Base-by-base conservation (phyloP, 2,888 invertebrate genomes). In the Oscheius sp. region DNA sequence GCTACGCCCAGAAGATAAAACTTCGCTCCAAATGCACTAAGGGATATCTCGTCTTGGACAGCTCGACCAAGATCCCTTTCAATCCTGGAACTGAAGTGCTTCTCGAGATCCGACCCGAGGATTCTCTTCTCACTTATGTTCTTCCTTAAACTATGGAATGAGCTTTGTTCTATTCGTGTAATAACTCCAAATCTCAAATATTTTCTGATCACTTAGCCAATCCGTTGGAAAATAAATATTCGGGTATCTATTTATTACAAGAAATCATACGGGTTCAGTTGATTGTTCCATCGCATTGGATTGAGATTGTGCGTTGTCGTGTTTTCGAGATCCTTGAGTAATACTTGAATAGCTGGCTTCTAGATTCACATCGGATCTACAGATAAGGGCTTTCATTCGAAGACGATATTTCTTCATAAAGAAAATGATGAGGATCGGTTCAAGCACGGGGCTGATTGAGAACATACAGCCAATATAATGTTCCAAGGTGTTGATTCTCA, bases 1-100 rank as follows among this genome's bases (percentile, higher is more conserved):
- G 85, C 8, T 83, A 81, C 55, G 83, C 84, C 20, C 48, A 72
- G 23, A 79, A 79, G 55, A 90, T 96, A 63, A 91, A 91, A 58
- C 91, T 96, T n/a, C 74, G 91, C 85, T 96, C 96, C 1, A 91
- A 93, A 72, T 97, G 97, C 89, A 92, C 92, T 83, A 93, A 95
- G 88, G 95, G 75, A 39, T 78, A 67, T 93, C 15, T 92, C 92
- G 86, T 97, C 0, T 91, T 98, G 25, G 98, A 98, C 87, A 97
- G 98, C 29, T 94, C 95, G 74, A 92, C 95, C 17, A 93, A 93
- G 0, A 94, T 93, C 86, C 91, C 92, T 0, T 98, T 97, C 88
- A 96, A 96, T 88, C 94, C 95, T 86, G 97, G 97, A 1, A 92
- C 95, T 0, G 91, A 92, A 75, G 96, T 93, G 0, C 87, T 91